phyloP scores from a whole-genome alignment of 2,888 invertebrate species.

The Troglohyphantes excavatus region DNA sequence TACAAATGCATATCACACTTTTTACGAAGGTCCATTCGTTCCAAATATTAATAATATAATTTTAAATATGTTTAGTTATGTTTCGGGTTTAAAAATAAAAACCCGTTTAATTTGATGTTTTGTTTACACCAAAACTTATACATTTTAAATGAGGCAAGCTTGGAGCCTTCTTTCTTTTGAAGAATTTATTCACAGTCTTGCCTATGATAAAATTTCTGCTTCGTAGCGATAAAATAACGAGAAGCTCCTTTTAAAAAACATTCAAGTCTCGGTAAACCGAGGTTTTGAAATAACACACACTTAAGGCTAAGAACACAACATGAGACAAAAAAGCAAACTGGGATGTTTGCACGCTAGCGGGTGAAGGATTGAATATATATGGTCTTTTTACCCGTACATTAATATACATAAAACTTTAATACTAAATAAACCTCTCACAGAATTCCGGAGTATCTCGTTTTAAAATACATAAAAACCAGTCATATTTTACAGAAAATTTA shows the following conservation, averaged over 20 bases:
- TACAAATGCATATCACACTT: too few relatives aligned
- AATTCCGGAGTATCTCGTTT: background rate
- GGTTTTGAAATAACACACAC: conserved; percentile 40
- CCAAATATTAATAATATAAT: too few relatives aligned
- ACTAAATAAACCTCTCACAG: conserved; percentile 17
- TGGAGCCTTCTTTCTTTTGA: background rate
- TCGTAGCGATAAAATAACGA: conserved; percentile 3
- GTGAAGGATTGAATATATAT: conserved; percentile 13
- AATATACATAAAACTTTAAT: conserved; percentile 50
- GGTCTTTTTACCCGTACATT: conserved; percentile 17
- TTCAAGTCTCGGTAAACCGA: conserved; percentile 14
- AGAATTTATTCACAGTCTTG: conserved; percentile 34
- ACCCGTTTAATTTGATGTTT: too few relatives aligned
- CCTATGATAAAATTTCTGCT: conserved; percentile 1
- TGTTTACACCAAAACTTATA: background rate
- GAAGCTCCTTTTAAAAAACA: conserved; percentile 19
- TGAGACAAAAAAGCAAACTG: background rate
- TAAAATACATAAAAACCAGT: too few relatives aligned
- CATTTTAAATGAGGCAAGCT: conserved; percentile 25
- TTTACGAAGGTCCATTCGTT: too few relatives aligned
- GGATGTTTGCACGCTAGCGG: background rate
- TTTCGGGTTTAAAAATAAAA: too few relatives aligned
- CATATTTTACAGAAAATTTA: too few relatives aligned
- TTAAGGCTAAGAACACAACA: conserved; percentile 1
- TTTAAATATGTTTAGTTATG: too few relatives aligned